Base-by-base conservation (phyloP, 2,113 vertebrate genomes). In the Equus quagga region DNA sequence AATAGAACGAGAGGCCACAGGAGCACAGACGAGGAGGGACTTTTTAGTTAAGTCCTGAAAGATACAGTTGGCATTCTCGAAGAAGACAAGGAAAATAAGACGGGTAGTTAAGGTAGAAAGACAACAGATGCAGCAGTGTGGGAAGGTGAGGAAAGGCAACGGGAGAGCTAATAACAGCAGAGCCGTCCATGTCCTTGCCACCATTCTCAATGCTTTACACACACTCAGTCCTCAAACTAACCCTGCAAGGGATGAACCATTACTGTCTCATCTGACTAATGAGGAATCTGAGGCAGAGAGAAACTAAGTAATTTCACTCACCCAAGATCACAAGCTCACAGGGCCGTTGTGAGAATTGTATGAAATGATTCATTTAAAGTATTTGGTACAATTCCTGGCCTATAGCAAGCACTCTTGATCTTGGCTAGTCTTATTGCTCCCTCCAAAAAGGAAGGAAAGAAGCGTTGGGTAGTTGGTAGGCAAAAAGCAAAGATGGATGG, bases 121-220 rank as follows among this genome's bases (percentile, higher is more conserved):
- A 64, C 9, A 70, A 3, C 28, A 26, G 0, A 2, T 58, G 36
- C 13, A 33, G 14, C 7, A 13, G 36, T 81, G 26, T n/a, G 36
- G 17, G 41, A 4, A 8, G 4, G 6, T 19, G 49, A 33, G 15
- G 8, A 1, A 3, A 15, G 46, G 26, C 1, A 1, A 6, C 3
- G 2, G 18, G 51, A 51, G 31, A 36, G 36, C 33, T 13, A 51
- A n/a, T 60, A 21, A 60, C 31, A 44, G 31, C 0, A n/a, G 24
- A 28, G 31, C 44, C 51, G 33, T 44, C 36, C 2, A 18, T 51
- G 33, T 36, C 31, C 31, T 24, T 41, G 18, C 23, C 24, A 41
- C 51, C 15, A 15, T 18, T 24, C 76, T 49, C 46, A 21, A 51
- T 24, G 65, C 75, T 24, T 3, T 23, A 8, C 3, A 67, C 8